Conservation (phyloP, 2,797 vertebrate genomes). For the Typhlichthys eigenmanni region DNA sequence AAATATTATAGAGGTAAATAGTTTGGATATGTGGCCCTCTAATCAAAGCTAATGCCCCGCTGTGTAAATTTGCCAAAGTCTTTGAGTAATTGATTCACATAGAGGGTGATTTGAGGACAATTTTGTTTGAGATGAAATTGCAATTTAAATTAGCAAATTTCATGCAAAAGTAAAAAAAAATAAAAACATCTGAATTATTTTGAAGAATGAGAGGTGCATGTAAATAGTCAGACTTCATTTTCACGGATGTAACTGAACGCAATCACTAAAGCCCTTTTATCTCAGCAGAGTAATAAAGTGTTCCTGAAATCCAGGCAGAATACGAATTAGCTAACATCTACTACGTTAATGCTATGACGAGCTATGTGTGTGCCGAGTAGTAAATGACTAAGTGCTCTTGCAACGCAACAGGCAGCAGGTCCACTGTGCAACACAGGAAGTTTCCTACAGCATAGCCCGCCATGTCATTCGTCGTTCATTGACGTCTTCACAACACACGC, state of each 20-base stretch:
- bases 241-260: conserved; percentile 35
- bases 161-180: conserved; percentile 56
- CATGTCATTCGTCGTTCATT: background rate
- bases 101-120: conserved; percentile 58
- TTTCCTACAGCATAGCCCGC: conserved; percentile 22
- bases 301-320: conserved; percentile 51
- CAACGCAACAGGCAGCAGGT: conserved; percentile 51
- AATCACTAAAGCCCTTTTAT: conserved; percentile 48
- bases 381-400: conserved; percentile 67
- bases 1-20: conserved; percentile 64
- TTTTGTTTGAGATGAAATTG: conserved; percentile 35
- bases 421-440: conserved; percentile 23
- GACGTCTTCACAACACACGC: conserved; percentile 9
- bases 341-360: conserved; percentile 65
- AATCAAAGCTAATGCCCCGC: conserved; percentile 60
- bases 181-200: conserved; percentile 30
- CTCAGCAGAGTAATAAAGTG: conserved; percentile 37
- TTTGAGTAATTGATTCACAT: conserved; percentile 68
- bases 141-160: conserved; percentile 51
- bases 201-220: conserved; percentile 43
- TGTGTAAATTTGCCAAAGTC: conserved; percentile 67
- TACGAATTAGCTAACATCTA: conserved; percentile 57
- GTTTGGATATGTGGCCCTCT: conserved; percentile 53
- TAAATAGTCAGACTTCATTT: conserved; percentile 54
- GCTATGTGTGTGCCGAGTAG: conserved; percentile 51